Evolutionary conservation across 2,888 invertebrate species (phyloP), one percentile per base, ranked within the genome.

Genomic region (Notodonta dromedarius): DNA sequence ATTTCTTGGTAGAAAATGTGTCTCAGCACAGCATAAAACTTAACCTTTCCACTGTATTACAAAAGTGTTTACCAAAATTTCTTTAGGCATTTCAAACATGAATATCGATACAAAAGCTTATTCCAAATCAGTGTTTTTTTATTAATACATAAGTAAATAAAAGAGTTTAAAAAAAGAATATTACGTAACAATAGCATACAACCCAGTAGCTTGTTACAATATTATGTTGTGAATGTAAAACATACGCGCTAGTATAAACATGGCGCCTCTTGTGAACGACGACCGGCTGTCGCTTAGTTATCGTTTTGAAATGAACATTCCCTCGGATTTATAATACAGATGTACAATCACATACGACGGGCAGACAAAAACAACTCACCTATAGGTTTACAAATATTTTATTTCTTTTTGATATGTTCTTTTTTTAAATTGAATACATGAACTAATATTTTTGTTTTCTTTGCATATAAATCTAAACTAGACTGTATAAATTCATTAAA

Each of bases 241-340:
- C 67, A 67, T 63, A 65, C 67, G 69, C 72, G 71, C 63, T 66
- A 72, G 71, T 63, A 84, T 85, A 86, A 86, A 86, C 79, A 84
- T 78, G 78, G 84, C 83, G 76, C 86, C 86, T 84, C 78, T 84
- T 86, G 86, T 76, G 75, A 68, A 76, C 74, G 84, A 86, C 85
- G 86, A 77, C 75, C 76, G 71, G 54, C 70, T 73, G 73, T 75
- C 76, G 79, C 82, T 77, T 82, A 81, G 85, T 86, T 85, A 85
- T 83, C 79, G 79, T 80, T 80, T 80, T 79, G 79, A 72, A 82
- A 83, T 83, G 79, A 80, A 79, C 76, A 76, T 76, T 64, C 66
- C 69, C 66, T 63, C 48, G 69, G 76, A 80, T 80, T 82, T 82
- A 82, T 79, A 74, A 76, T 80, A 73, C 68, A 66, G 24, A 62